These are phyloP conservation scores for Virgularia gustaviana DNA, from an alignment of 92 coral and sea anemone species.

Conservation along the genomic window DNA sequence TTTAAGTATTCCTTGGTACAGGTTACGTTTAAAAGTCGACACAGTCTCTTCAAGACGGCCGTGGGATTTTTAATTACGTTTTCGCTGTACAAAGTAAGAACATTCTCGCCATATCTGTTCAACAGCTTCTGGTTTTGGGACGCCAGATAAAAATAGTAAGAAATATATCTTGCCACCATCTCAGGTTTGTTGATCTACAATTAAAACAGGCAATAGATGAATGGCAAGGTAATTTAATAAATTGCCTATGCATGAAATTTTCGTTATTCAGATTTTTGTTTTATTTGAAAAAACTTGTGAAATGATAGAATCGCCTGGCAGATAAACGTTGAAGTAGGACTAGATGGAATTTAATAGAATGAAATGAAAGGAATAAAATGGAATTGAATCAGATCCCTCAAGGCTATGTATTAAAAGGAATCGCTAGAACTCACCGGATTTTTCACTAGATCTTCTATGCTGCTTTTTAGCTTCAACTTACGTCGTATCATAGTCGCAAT, in stretches of 20 bases:
- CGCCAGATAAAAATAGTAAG: slow-evolving; percentile 54
- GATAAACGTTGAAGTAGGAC: neutral
- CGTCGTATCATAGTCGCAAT: slow-evolving; percentile 88
- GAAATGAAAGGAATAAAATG: too few relatives aligned
- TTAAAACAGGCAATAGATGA: neutral
- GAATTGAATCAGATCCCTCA: too few relatives aligned
- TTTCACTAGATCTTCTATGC: slow-evolving; percentile 42
- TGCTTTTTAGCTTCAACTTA: slow-evolving; percentile 42
- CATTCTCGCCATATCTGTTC: slow-evolving; percentile 38
- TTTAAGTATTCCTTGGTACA: slow-evolving; percentile 65
- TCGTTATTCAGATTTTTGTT: neutral
- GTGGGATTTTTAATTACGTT: slow-evolving; percentile 61
- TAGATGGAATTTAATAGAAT: neutral
- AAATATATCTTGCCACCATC: slow-evolving; percentile 47
- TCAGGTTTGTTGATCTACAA: slow-evolving; percentile 60
- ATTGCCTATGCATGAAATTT: neutral
- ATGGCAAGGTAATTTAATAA: neutral
- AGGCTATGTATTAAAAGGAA: too few relatives aligned
- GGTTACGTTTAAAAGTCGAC: slow-evolving; percentile 63
- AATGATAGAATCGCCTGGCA: too few relatives aligned
- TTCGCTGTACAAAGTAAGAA: slow-evolving; percentile 65
- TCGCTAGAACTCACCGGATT: neutral
- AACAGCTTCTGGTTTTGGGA: slow-evolving; percentile 50
- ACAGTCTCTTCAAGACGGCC: slow-evolving; percentile 52
- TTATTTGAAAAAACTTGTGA: slow-evolving; percentile 8